These are phyloP conservation scores for Drosophila insularis DNA, from an alignment of 1,140 invertebrate species.

Conservation along the genomic window DNA sequence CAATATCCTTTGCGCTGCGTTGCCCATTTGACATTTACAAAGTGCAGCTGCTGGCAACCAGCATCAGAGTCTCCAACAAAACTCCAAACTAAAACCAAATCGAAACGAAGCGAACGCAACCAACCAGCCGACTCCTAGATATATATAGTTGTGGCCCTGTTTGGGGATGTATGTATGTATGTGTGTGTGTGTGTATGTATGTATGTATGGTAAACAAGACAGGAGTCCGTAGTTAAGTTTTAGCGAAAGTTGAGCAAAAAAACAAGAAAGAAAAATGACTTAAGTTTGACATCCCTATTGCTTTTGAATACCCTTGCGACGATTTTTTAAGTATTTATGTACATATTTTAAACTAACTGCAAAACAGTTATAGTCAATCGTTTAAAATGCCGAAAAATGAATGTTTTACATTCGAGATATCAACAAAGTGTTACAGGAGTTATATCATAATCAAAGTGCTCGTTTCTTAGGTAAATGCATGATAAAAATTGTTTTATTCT, in stretches of 20 bases:
- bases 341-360: too few relatives aligned
- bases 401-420: too few relatives aligned
- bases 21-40: conserved; percentile 59
- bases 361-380: too few relatives aligned
- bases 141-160: too few relatives aligned
- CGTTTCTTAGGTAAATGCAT: conserved; percentile 10
- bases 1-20: conserved; percentile 15
- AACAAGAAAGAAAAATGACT: neutral
- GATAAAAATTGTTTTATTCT: conserved; percentile 36
- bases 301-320: conserved; percentile 13
- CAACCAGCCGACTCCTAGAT: conserved; percentile 1
- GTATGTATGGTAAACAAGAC: conserved; percentile 11
- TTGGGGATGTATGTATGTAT: neutral
- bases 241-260: conserved; percentile 4
- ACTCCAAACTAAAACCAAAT: conserved; percentile 10
- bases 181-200: conserved; percentile 3
- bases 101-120: neutral
- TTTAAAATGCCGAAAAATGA: too few relatives aligned
- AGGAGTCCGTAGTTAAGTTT: conserved; percentile 17
- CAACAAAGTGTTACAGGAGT: neutral
- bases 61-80: conserved; percentile 3
- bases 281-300: neutral
- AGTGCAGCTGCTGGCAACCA: conserved; percentile 44
- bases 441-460: neutral
- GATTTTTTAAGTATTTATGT: conserved; percentile 5